Base-by-base conservation (phyloP, 2,797 vertebrate genomes). In the Tadarida brasiliensis region DNA sequence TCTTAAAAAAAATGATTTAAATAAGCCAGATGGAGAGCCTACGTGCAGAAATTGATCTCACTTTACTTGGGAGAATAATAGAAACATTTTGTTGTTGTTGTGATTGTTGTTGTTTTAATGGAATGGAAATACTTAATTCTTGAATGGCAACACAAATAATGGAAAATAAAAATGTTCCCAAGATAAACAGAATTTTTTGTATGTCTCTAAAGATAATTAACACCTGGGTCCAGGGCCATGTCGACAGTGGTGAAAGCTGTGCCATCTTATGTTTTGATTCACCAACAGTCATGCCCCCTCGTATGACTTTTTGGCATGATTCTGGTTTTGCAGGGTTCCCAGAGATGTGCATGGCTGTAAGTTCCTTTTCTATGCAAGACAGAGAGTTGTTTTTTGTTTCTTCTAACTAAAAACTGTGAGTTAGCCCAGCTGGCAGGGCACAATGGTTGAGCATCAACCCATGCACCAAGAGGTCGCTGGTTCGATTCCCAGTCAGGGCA, bases 171-270 rank as follows among this genome's bases (percentile, higher is more conserved):
- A 81, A 19, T 47, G 78, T 82, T 87, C 2, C 4, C 30, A 49
- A 67, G 30, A n/a, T 39, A 83, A 54, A 78, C 10, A 59, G 24
- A 92, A 30, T 35, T 70, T 77, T 68, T 82, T 84, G 39, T 61
- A 30, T 88, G 11, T 63, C 24, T 30, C 24, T 92, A 78, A 92
- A 78, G 83, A 44, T 93, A 49, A 83, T 63, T 63, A 82, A 63
- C 6, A 28, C 28, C 83, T 90, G 39, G 20, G 35, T 19, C 22
- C 39, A 78, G 82, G 22, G 6, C 35, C 24, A 12, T 39, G 1
- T 9, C 90, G 59, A 2, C 24, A 22, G 20, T 47, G 4, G 11
- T 70, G 30, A 67, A 57, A 88, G 20, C 54, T 44, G 7, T 22
- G 28, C 17, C 5, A 30, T 63, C 47, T 89, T 35, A 2, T 16